Evolutionary conservation across 2,797 vertebrate genomes (phyloP).

Genomic region (Melanogrammus aeglefinus): DNA sequence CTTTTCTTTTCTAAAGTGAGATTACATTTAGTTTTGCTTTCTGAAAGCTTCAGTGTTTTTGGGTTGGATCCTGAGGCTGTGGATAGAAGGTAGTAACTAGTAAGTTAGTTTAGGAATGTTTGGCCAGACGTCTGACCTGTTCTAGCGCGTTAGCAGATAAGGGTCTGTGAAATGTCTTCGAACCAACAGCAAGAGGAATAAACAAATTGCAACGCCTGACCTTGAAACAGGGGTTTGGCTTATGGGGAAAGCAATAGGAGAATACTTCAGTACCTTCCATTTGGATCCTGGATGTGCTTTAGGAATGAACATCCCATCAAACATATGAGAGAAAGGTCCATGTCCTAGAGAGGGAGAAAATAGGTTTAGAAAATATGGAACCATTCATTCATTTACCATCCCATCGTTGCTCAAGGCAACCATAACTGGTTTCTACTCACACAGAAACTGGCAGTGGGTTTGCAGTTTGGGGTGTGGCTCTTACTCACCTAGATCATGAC

Average conservation of each 20-base stretch:
- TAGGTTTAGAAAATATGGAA: background rate
- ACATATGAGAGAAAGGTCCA: slow-evolving; percentile 96
- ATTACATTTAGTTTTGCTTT: too few species aligned
- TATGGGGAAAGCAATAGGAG: background rate
- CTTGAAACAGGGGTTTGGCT: background rate
- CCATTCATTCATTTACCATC: background rate
- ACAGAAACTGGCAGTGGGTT: background rate
- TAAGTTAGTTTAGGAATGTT: background rate
- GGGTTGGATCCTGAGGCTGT: too few species aligned
- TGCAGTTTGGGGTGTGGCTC: background rate
- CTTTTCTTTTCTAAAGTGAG: too few species aligned
- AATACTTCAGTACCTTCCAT: slow-evolving; percentile 81
- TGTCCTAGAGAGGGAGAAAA: slow-evolving; percentile 78
- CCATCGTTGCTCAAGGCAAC: background rate
- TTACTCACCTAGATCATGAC: slow-evolving; percentile 90
- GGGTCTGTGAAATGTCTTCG: background rate
- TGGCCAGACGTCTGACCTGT: background rate
- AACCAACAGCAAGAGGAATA: background rate
- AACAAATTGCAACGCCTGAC: background rate
- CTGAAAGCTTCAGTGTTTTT: too few species aligned
- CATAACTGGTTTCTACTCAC: background rate
- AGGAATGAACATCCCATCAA: slow-evolving; percentile 90
- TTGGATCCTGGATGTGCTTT: slow-evolving; percentile 67
- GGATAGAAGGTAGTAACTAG: too few species aligned
- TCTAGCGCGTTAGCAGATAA: background rate